phyloP scores from a whole-genome alignment of 2,113 vertebrate genomes.

The Bos indicus region DNA sequence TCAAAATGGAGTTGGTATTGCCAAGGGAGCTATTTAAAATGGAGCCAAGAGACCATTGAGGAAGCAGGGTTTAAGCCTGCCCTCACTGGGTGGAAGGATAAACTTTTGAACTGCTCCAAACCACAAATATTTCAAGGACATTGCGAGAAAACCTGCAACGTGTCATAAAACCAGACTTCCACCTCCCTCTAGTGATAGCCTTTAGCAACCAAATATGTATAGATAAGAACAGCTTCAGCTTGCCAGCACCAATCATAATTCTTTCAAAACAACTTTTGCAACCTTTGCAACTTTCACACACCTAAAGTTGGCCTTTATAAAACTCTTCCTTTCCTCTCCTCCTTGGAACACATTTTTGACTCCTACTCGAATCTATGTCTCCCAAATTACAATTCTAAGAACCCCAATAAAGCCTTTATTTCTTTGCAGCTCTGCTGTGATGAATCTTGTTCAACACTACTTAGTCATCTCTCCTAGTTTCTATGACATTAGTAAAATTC shows the following conservation, averaged over 20 bases:
- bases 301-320: not conserved
- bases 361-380: not conserved
- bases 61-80: not conserved
- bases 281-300: not conserved
- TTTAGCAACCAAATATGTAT: not conserved
- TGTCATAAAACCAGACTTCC: not conserved
- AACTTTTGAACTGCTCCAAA: not conserved
- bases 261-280: not conserved
- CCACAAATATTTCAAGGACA: not conserved
- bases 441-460: not conserved
- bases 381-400: not conserved
- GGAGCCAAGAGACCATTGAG: not conserved
- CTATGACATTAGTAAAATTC: not conserved
- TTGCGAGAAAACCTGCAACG: not conserved
- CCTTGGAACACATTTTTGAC: not conserved
- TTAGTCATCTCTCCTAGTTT: not conserved
- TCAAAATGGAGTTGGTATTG: not conserved
- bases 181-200: not conserved
- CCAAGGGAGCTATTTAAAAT: not conserved
- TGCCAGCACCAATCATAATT: not conserved
- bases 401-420: not conserved
- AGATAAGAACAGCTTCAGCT: not conserved
- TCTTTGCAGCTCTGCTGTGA: not conserved
- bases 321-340: not conserved
- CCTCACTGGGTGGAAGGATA: not conserved